Conservation (phyloP, 2,888 invertebrate species). For the Penaeus monodon region DNA sequence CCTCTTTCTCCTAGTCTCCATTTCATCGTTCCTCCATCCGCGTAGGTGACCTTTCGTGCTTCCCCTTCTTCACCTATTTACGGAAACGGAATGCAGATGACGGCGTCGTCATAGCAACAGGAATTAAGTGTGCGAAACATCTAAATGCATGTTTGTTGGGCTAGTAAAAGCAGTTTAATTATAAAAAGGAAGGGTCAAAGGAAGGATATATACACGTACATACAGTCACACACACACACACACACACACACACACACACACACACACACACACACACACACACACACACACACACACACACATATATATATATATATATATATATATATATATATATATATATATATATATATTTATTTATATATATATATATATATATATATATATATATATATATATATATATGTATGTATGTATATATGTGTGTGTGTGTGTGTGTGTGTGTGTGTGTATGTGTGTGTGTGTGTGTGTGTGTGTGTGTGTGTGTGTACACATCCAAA, state of each 20-base stretch:
- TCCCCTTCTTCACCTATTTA: too few species aligned
- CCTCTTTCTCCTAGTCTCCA: too few species aligned
- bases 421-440: neutral
- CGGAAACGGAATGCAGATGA: too few species aligned
- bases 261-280: neutral
- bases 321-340: slow-evolving; percentile 22
- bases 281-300: neutral
- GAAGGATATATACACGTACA: too few species aligned
- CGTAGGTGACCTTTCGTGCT: too few species aligned
- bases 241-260: neutral
- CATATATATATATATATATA: slow-evolving; percentile 8
- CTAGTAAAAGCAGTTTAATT: too few species aligned
- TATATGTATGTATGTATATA: neutral
- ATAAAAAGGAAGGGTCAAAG: too few species aligned
- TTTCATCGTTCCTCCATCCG: too few species aligned
- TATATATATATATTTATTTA: neutral
- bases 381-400: slow-evolving; percentile 2
- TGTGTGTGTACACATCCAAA: too few species aligned
- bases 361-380: slow-evolving; percentile 23
- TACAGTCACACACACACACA: neutral
- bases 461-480: neutral
- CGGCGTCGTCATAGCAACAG: too few species aligned
- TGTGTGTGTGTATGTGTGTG: slow-evolving; percentile 8
- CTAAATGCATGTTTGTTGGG: too few species aligned
- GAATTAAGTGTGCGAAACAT: too few species aligned